A percentile compares a stretch with the other conserved stretches of the same genome.
Evolutionary conservation across 1,140 invertebrate species (phyloP).

Genomic region (Leptinotarsa undecemlineata): DNA sequence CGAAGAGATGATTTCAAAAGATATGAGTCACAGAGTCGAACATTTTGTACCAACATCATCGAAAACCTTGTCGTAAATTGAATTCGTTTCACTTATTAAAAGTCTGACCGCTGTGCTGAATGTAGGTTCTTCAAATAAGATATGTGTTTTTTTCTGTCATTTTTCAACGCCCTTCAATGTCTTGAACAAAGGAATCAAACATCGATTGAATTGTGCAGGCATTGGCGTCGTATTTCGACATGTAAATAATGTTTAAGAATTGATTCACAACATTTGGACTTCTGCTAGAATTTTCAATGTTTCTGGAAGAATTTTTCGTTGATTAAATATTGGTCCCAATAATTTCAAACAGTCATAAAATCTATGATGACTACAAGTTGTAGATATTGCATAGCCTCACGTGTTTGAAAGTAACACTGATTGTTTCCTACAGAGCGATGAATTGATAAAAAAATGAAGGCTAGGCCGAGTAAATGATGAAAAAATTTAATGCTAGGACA

Average conservation of each 20-base stretch:
- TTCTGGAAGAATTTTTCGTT: too few species aligned
- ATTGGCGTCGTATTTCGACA: neutral
- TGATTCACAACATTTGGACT: too few species aligned
- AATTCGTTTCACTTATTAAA: neutral
- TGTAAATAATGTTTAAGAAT: neutral
- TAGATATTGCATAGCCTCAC: too few species aligned
- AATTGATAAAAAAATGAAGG: too few species aligned
- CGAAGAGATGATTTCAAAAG: neutral
- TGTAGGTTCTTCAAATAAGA: conserved; percentile 8
- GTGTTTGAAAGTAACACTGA: too few species aligned
- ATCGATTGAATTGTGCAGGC: neutral
- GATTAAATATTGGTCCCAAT: too few species aligned
- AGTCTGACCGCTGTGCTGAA: neutral
- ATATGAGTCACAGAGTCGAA: neutral
- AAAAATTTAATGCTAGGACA: too few species aligned
- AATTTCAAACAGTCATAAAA: too few species aligned
- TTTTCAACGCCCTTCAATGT: neutral
- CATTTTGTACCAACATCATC: neutral
- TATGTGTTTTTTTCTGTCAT: neutral
- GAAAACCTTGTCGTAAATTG: neutral
- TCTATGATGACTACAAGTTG: too few species aligned
- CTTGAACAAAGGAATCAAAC: neutral
- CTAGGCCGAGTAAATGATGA: too few species aligned
- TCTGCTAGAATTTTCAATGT: too few species aligned
- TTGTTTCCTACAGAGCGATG: too few species aligned